Evolutionary conservation across 2,888 invertebrate genomes (phyloP).

Genomic region (Ophion obscuratus): DNA sequence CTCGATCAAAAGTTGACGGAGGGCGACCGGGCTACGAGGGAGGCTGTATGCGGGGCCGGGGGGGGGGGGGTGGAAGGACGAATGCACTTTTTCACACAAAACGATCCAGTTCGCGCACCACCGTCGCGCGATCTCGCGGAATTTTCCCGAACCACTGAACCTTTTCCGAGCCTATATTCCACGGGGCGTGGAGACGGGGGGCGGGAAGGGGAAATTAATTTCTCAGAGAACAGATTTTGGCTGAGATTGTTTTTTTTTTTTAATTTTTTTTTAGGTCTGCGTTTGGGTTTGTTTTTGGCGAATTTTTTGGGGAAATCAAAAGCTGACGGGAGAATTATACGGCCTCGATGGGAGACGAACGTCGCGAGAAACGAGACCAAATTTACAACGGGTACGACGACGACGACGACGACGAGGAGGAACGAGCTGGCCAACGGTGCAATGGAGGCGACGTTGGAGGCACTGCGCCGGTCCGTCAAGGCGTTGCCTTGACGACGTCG

Average conservation of each 20-base stretch:
- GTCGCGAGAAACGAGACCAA: neutral
- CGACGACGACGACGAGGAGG: constrained; percentile 16
- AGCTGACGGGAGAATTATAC: too few relatives aligned
- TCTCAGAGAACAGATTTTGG: neutral
- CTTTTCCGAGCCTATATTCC: neutral
- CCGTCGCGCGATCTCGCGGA: constrained; percentile 1
- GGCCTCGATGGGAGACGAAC: neutral
- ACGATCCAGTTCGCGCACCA: neutral
- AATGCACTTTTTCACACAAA: constrained; percentile 20
- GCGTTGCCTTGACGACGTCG: constrained; percentile 80
- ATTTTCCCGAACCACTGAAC: constrained; percentile 15
- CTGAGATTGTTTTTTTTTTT: neutral
- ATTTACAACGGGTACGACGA: constrained; percentile 37
- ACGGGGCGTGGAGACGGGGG: neutral
- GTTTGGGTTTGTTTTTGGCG: neutral
- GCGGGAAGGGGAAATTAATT: neutral
- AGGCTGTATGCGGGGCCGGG: neutral
- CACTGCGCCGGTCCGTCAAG: constrained; percentile 71
- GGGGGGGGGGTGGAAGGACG: neutral
- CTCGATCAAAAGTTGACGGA: neutral
- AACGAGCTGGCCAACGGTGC: constrained; percentile 44
- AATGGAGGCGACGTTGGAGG: constrained; percentile 65
- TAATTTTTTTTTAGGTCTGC: too few relatives aligned
- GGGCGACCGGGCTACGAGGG: too few relatives aligned
- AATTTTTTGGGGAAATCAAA: neutral